phyloP scores from a whole-genome alignment of 2,113 vertebrate genomes.

The Phycodurus eques region DNA sequence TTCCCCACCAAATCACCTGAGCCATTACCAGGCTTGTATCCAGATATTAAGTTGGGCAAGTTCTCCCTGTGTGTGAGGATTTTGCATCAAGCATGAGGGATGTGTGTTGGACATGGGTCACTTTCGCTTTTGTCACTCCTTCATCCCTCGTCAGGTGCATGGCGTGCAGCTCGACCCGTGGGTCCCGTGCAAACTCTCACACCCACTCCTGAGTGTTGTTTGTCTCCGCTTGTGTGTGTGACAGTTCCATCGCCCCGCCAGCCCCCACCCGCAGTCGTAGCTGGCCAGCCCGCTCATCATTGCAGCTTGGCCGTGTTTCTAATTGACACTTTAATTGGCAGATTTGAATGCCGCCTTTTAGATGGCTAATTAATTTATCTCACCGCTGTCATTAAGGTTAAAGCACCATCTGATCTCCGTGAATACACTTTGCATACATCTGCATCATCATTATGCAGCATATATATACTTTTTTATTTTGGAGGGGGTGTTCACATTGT shows the following conservation, averaged over 20 bases:
- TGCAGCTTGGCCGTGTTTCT: conserved; percentile 67
- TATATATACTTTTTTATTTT: conserved; percentile 26
- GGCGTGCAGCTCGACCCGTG: neutral
- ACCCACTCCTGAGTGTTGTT: neutral
- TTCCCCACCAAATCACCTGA: too few species aligned
- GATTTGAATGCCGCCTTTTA: conserved; percentile 76
- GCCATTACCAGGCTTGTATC: too few species aligned
- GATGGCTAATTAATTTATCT: conserved; percentile 81
- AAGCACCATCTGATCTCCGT: conserved; percentile 75
- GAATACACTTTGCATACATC: conserved; percentile 78
- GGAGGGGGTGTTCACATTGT: neutral
- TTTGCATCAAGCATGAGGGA: neutral
- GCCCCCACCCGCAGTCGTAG: conserved; percentile 12
- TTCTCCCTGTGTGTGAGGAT: neutral
- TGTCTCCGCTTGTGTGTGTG: conserved; percentile 30
- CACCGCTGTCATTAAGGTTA: conserved; percentile 79
- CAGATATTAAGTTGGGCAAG: neutral
- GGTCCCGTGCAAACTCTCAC: neutral
- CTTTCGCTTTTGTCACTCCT: too few species aligned
- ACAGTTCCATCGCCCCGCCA: conserved; percentile 30
- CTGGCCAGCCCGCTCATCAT: conserved; percentile 2
- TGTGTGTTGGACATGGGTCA: too few species aligned
- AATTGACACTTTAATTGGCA: conserved; percentile 82
- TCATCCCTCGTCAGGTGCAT: neutral
- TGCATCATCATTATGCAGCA: conserved; percentile 39